These are phyloP conservation scores for Spilogale gracilis DNA, from an alignment of 2,113 vertebrate genomes.

Conservation along the genomic window DNA sequence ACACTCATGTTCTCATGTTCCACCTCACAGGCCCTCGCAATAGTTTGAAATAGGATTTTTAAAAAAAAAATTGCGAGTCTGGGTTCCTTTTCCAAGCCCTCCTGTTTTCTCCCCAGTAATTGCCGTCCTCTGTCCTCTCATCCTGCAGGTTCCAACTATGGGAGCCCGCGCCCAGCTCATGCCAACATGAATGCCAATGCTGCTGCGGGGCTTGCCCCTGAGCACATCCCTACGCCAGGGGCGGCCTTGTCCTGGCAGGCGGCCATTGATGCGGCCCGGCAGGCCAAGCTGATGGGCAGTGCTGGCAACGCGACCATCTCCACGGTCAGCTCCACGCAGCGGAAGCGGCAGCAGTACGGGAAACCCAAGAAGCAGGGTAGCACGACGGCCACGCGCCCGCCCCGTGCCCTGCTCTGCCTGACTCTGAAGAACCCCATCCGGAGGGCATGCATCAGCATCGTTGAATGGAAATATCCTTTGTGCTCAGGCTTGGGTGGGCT, in stretches of 20 bases:
- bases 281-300: constrained; percentile 98
- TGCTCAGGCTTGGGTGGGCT: background rate
- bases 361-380: constrained; percentile 98
- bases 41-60: background rate
- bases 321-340: constrained; percentile 97
- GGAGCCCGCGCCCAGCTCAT: constrained; percentile 94
- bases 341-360: constrained; percentile 96
- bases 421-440: constrained; percentile 99
- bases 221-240: constrained; percentile 96
- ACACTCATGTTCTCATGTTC: background rate
- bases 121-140: background rate
- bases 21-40: background rate
- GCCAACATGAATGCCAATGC: constrained; percentile 95
- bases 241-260: constrained; percentile 99
- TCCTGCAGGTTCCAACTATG: constrained; percentile 96
- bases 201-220: constrained; percentile 95
- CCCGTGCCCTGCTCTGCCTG: constrained; percentile 97
- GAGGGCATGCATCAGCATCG: constrained; percentile 99
- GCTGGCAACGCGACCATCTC: constrained; percentile 94
- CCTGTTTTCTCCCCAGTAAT: background rate
- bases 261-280: constrained; percentile 97
- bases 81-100: background rate
- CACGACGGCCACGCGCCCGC: constrained; percentile 95
- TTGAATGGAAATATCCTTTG: constrained; percentile 99
- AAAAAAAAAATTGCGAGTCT: background rate